Percentiles rank a stretch among this genome's conserved stretches.
These are phyloP conservation scores for Corvus cornix DNA, from an alignment of 2,113 vertebrate genomes.

Conservation along the genomic window DNA sequence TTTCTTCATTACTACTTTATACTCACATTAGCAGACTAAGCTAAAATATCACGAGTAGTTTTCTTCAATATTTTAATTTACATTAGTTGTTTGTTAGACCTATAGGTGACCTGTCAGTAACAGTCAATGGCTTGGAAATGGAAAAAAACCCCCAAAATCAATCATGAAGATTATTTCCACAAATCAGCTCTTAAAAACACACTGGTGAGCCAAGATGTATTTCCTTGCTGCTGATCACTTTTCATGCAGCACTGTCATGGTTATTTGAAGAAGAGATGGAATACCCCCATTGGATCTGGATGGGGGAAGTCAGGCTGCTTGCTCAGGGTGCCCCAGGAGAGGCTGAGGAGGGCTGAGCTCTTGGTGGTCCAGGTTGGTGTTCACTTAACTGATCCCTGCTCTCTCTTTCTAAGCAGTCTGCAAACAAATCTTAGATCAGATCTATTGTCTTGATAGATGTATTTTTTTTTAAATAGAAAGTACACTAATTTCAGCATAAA, in stretches of 20 bases:
- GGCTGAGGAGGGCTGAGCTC: neutral
- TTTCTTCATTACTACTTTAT: neutral
- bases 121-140: neutral
- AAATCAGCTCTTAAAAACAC: neutral
- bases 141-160: neutral
- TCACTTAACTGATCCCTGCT: neutral
- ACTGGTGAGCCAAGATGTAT: neutral
- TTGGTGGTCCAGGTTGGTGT: neutral
- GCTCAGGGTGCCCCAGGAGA: neutral
- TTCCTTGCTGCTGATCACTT: neutral
- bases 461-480: neutral
- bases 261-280: neutral
- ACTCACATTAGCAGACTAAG: neutral
- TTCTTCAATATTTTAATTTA: neutral
- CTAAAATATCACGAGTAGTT: neutral
- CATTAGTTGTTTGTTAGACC: neutral
- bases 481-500: neutral
- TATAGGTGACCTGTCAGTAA: neutral
- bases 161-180: neutral
- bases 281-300: fast-evolving
- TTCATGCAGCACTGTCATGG: neutral
- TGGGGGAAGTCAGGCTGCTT: neutral
- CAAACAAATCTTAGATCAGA: neutral
- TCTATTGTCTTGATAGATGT: neutral
- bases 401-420: neutral